phyloP scores from a whole-genome alignment of 2,113 vertebrate genomes.

The Nothobranchius kuhntae region DNA sequence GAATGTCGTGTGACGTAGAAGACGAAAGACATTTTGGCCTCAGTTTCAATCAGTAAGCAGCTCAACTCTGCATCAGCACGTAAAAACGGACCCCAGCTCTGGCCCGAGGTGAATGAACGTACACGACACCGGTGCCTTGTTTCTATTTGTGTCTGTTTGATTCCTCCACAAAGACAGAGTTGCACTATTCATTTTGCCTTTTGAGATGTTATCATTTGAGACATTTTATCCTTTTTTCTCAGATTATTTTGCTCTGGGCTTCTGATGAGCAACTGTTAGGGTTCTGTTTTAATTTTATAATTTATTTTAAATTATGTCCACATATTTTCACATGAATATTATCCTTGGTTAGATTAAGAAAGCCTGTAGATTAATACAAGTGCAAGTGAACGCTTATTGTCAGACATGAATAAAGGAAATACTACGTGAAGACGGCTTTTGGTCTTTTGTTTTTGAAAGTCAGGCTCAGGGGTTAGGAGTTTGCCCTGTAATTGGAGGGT shows the following conservation, averaged over 20 bases:
- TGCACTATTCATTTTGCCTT: conserved; percentile 42
- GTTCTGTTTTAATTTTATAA: conserved; percentile 79
- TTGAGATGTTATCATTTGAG: conserved; percentile 32
- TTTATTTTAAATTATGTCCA: conserved; percentile 89
- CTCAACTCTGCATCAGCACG: background rate
- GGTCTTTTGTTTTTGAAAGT: background rate
- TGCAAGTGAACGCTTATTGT: conserved; percentile 80
- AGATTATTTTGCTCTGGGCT: conserved; percentile 57
- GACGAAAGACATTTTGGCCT: too few species aligned
- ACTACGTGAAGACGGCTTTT: conserved; percentile 18
- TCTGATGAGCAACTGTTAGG: conserved; percentile 83
- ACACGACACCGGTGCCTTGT: conserved; percentile 83
- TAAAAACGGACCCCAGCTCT: background rate
- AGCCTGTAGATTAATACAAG: conserved; percentile 82
- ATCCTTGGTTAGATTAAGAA: conserved; percentile 74
- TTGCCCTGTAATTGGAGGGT: too few species aligned
- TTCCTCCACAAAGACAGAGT: conserved; percentile 21
- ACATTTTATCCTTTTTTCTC: conserved; percentile 33
- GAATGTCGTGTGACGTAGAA: too few species aligned
- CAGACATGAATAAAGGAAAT: conserved; percentile 80
- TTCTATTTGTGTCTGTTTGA: conserved; percentile 64
- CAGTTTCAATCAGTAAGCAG: too few species aligned
- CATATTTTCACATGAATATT: conserved; percentile 77
- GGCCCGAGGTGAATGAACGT: too few species aligned
- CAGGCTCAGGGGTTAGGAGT: too few species aligned